Conservation (phyloP, 2,797 vertebrate species). For the Macroramphosus scolopax region DNA sequence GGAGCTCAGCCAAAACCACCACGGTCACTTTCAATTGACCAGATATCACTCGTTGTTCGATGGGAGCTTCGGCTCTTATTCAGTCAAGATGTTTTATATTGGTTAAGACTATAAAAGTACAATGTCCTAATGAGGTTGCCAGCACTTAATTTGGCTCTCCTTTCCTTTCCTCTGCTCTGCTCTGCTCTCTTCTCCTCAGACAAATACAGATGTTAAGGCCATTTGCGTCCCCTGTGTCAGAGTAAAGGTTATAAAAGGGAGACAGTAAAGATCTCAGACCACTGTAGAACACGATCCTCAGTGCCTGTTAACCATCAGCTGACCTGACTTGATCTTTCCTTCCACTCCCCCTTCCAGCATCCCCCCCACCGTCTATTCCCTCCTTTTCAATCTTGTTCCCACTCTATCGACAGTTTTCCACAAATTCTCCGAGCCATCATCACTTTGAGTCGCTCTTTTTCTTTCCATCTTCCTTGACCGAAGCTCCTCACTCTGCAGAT, state of each 20-base stretch:
- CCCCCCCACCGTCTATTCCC: conserved; percentile 9
- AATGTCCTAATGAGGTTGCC: conserved; percentile 34
- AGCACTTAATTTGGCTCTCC: conserved; percentile 33
- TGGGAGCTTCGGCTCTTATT: conserved; percentile 45
- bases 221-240: conserved; percentile 30
- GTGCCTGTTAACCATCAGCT: conserved; percentile 46
- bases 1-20: conserved; percentile 55
- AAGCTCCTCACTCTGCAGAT: background rate
- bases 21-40: conserved; percentile 59
- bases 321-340: conserved; percentile 43
- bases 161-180: conserved; percentile 5
- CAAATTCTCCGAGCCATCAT: background rate
- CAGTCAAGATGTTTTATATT: conserved; percentile 63
- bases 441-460: background rate
- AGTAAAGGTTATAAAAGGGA: conserved; percentile 17
- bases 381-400: conserved; percentile 8
- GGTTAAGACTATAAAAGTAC: conserved; percentile 25
- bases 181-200: conserved; percentile 17
- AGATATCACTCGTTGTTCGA: conserved; percentile 39
- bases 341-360: conserved; percentile 11
- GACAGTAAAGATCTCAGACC: conserved; percentile 49
- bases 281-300: conserved; percentile 59
- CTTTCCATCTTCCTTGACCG: conserved; percentile 1
- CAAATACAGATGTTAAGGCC: conserved; percentile 48
- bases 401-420: conserved; percentile 5